phyloP scores from a whole-genome alignment of 2,797 vertebrate species.

The Acanthiza pusilla region DNA sequence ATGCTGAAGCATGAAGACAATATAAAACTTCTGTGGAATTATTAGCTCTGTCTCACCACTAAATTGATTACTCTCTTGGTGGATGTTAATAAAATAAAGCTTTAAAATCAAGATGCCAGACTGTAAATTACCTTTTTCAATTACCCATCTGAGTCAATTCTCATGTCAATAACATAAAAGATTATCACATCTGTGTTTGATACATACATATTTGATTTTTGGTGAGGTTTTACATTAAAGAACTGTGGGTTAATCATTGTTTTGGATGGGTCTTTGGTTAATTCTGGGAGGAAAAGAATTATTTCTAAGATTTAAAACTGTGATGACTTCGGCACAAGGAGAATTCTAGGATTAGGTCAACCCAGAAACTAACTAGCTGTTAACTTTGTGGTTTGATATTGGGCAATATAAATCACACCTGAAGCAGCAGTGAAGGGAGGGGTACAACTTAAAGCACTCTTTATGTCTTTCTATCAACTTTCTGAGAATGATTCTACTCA shows the following conservation, averaged over 20 bases:
- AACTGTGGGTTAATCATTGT: conserved; percentile 55
- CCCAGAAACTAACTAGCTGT: background rate
- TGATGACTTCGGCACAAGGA: conserved; percentile 52
- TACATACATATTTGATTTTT: conserved; percentile 51
- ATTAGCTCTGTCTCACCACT: conserved; percentile 67
- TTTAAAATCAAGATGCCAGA: conserved; percentile 72
- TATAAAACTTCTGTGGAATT: conserved; percentile 63
- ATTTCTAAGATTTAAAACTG: conserved; percentile 11
- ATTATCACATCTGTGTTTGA: conserved; percentile 60
- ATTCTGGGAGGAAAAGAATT: background rate
- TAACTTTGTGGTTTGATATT: background rate
- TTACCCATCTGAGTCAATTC: conserved; percentile 68
- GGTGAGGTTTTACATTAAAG: conserved; percentile 39
- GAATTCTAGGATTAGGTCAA: conserved; percentile 30
- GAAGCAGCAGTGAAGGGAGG: background rate
- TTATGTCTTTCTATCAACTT: background rate
- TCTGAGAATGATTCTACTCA: background rate
- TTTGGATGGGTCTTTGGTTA: conserved; percentile 63
- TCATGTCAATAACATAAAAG: conserved; percentile 63
- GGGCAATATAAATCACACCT: background rate
- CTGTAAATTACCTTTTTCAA: conserved; percentile 72
- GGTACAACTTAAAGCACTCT: background rate
- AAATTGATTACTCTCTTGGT: conserved; percentile 72
- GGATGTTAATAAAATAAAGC: conserved; percentile 66
- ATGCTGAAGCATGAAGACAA: conserved; percentile 44